Base-by-base conservation (phyloP, 1,140 invertebrate genomes). In the Pachypeltis micranthus region DNA sequence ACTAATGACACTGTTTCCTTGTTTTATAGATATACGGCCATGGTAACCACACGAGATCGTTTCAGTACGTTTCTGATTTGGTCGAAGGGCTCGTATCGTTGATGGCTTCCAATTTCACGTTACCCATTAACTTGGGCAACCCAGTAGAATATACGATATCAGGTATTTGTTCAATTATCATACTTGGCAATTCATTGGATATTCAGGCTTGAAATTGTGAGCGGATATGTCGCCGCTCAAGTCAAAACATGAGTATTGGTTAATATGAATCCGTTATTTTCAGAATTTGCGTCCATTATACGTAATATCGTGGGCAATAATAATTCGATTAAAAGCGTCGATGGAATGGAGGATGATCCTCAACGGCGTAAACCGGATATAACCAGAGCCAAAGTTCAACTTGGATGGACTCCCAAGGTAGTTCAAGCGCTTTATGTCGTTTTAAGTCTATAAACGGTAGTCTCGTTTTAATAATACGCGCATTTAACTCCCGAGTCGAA, bases 31-130 rank as follows among this genome's bases (percentile, higher is more conserved):
- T 96, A 23, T 98, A 98, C 75, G 96, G 96, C 1, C 87, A 89
- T 73, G 96, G 96, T 21, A 86, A 88, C 67, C 96, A 99, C 78
- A 99, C 96, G 0, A 79, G 96, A 57, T 98, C 96, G 0, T 99
- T 99, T 76, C 96, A 98, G 75, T 99, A 98, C 73, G 91, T 99
- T 10, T 90, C 87, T 21, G 97, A 99, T 80, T 79, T 99, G 59
- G 92, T 99, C 0, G 91, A 98, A 71, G 97, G 97, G 0, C 76
- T 99, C 10, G 84, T 98, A 28, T 78, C 83, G 1, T 74, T 99
- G 24, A 99, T 99, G 96, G 85, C 85, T 34, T 93, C 90, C 28
- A 98, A 96, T 78, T 96, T 91, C 72, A 87, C 90, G 0, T 79
- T 85, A 67, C 96, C 97, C 23, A 84, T 99, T 0, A 99, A 99